Base-by-base conservation (phyloP, 1,140 invertebrate genomes). In the Goniozus legneri region DNA sequence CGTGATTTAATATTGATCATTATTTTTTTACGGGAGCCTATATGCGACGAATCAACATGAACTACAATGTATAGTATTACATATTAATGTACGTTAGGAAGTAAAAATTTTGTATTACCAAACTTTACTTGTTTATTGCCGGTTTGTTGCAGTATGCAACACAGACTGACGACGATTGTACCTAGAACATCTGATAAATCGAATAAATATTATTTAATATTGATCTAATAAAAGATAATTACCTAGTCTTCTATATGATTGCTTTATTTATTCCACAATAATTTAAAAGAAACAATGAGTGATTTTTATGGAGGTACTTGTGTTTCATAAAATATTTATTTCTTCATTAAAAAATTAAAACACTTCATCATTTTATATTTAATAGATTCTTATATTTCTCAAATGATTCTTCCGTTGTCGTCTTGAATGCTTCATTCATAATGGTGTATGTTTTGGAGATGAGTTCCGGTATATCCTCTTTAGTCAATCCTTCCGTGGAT, bases 351-450 rank as follows among this genome's bases (percentile, higher is more conserved):
- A 27, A 27, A 6, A 27, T 10, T 27, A 4, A 27, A 27, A 27
- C 4, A 27, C 24, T 27, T 27, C 4, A 6, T 27, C 24, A 66
- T 14, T 65, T 53, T 1, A 37, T 20, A n/a, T 62, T 65, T 7
- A 64, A 47, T 21, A 44, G 53, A 31, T 59, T 46, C 47, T 63
- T 64, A 22, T 69, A 56, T 33, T 51, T 45, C 2, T 48, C 22
- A 3, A 73, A 42, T 0, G 73, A 75, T 57, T 85, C 81, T 20
- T 80, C 67, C 0, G 78, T 79, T 7, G 80, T 68, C 58, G 77
- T 73, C 10, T 76, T 73, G 50, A 81, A 86, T 38, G 75, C 76
- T 31, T 77, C 69, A 52, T 86, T 84, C 86, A 90, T 88, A 2
- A 69, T 58, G 21, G 72, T 64, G 59, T 84, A 81, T 18, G 82